These are phyloP conservation scores for Dasypogon diadema DNA, from an alignment of 2,888 invertebrate genomes.

Conservation along the genomic window DNA sequence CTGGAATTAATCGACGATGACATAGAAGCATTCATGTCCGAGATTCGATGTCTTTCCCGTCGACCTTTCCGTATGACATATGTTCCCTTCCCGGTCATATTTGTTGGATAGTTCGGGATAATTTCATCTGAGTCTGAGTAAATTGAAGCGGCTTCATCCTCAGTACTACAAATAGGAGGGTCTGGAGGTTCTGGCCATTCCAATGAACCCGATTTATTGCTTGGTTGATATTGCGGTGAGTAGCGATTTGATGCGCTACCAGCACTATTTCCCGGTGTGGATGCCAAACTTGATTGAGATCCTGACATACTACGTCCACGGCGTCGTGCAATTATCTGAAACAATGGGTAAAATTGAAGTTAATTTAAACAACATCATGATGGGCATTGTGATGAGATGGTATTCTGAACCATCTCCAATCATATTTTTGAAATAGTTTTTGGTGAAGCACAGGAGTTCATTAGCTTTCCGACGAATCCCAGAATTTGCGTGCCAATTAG, in stretches of 20 bases:
- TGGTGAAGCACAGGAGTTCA: too few species aligned
- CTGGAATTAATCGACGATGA: slow-evolving; percentile 74
- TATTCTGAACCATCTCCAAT: too few species aligned
- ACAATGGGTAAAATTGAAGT: too few species aligned
- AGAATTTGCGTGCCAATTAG: too few species aligned
- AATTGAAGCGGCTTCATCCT: slow-evolving; percentile 77
- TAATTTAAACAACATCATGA: too few species aligned
- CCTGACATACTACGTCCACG: slow-evolving; percentile 72
- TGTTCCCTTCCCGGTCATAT: slow-evolving; percentile 76
- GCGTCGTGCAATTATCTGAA: slow-evolving; percentile 73
- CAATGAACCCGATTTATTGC: slow-evolving; percentile 56
- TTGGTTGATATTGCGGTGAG: slow-evolving; percentile 53
- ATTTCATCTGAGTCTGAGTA: slow-evolving; percentile 72
- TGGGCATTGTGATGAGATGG: too few species aligned
- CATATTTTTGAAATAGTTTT: too few species aligned
- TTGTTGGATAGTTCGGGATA: slow-evolving; percentile 64
- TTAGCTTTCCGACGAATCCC: too few species aligned
- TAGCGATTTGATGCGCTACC: slow-evolving; percentile 55
- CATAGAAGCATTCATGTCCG: slow-evolving; percentile 66
- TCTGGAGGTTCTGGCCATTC: slow-evolving; percentile 81
- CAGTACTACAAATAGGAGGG: slow-evolving; percentile 75
- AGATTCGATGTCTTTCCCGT: slow-evolving; percentile 76
- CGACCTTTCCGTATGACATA: slow-evolving; percentile 84
- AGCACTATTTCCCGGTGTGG: slow-evolving; percentile 71
- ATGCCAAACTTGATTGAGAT: slow-evolving; percentile 78